Evolutionary conservation across 2,113 vertebrate species (phyloP), one percentile per base, ranked within the genome.

Genomic region (Harpagus bidentatus): DNA sequence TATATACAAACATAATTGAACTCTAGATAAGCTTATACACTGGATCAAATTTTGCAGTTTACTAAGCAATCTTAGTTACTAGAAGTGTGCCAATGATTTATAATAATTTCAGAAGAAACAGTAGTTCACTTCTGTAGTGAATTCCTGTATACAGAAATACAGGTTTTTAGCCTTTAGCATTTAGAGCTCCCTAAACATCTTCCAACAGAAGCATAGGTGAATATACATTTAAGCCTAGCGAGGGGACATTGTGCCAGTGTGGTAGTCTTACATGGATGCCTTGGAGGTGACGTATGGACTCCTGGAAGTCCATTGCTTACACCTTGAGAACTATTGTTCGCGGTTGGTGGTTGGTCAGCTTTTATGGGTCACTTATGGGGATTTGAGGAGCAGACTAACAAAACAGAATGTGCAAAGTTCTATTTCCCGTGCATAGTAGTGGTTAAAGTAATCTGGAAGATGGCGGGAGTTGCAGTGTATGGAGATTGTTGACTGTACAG

Each of bases 271-370:
- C 7, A 0, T 10, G 38, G 22, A 4, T 36, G 43, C 36, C 26
- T 50, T 40, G 50, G 38, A 48, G 45, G 15, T 43, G 53, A 22
- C 1, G 1, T 18, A 1, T 17, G 53, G 36, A 3, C 43, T 72
- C 47, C 11, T 61, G 65, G 31, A 21, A 36, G 34, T 16, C n/a
- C 26, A 5, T 4, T 50, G 10, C n/a, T 70, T 40, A 17, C 7
- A 2, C 1, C 0, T 5, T 0, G 4, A 66, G 53, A 23, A 4
- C 32, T 55, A 0, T 36, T 2, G 32, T 9, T 38, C 1, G 3
- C 9, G 8, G 16, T 7, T 53, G 88, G 48, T 47, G 25, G n/a
- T 38, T 58, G 77, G 13, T 14, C 67, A 66, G 3, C 29, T 70
- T 48, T 73, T 50, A 6, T 43, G 58, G 52, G 66, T 74, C 42